Percentiles rank a stretch among this genome's conserved stretches.
Conservation (phyloP, 1,140 invertebrate species). For the Drosophila erecta region DNA sequence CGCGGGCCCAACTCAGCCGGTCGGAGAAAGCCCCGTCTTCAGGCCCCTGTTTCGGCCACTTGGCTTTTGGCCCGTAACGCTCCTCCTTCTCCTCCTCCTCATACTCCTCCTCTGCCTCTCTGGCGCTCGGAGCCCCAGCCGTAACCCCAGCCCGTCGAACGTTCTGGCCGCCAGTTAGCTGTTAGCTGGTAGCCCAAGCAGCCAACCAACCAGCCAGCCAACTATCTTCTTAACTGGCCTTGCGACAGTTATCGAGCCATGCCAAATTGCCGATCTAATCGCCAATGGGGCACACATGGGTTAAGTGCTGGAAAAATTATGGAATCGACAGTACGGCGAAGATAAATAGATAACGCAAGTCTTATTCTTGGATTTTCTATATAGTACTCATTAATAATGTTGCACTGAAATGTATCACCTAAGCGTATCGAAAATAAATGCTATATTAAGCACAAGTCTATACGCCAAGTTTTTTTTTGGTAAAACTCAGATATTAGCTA, state of each 20-base stretch:
- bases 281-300: conserved; percentile 11
- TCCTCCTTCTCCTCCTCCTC: not conserved
- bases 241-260: conserved; percentile 79
- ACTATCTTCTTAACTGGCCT: conserved; percentile 38
- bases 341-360: not conserved
- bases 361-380: too few species aligned
- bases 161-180: conserved; percentile 39
- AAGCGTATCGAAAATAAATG: too few species aligned
- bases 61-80: conserved; percentile 68
- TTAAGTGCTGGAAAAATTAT: conserved; percentile 21
- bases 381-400: too few species aligned
- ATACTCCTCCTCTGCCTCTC: not conserved
- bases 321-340: not conserved
- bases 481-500: not conserved
- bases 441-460: too few species aligned
- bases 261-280: conserved; percentile 82
- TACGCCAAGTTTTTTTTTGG: too few species aligned
- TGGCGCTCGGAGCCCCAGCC: not conserved
- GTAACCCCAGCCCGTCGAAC: conserved; percentile 31
- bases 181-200: not conserved
- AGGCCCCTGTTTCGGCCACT: conserved; percentile 46
- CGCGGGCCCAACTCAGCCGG: conserved; percentile 10
- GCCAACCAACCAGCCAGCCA: not conserved
- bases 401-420: too few species aligned
- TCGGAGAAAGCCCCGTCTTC: conserved; percentile 46